These are phyloP conservation scores for Ammospiza nelsoni DNA, from an alignment of 2,113 vertebrate species.

Conservation along the genomic window DNA sequence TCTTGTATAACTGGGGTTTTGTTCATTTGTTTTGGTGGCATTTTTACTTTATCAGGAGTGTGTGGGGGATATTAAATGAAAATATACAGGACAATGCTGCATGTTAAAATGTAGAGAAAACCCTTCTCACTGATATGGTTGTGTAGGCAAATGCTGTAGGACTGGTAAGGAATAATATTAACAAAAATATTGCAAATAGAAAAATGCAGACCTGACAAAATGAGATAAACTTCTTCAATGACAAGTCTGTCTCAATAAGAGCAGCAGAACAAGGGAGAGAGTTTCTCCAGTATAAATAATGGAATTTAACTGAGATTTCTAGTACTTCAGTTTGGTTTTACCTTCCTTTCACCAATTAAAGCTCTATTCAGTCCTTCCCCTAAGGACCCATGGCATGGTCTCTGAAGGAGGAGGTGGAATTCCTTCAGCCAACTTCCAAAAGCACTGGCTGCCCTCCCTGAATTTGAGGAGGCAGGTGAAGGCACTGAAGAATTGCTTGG, in stretches of 20 bases:
- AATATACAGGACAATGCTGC: background rate
- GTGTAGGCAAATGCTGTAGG: background rate
- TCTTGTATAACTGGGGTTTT: background rate
- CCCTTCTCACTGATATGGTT: background rate
- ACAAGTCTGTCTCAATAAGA: background rate
- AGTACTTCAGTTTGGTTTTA: background rate
- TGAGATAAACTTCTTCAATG: background rate
- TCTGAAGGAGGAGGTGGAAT: background rate
- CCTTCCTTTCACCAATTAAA: background rate
- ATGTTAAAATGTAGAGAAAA: background rate
- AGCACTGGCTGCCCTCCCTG: background rate
- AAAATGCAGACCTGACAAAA: constrained; percentile 12
- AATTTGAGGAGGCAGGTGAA: background rate
- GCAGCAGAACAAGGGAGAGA: background rate
- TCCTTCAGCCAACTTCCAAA: background rate
- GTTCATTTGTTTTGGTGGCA: background rate
- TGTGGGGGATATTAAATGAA: background rate
- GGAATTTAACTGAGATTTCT: background rate
- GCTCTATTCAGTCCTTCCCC: background rate
- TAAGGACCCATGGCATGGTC: background rate
- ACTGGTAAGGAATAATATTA: background rate
- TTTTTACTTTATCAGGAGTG: background rate
- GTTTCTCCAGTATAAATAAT: background rate
- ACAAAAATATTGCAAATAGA: background rate
- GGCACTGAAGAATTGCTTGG: background rate